phyloP scores from a whole-genome alignment of 92 coral and sea anemone species.

The Siderastrea radians region DNA sequence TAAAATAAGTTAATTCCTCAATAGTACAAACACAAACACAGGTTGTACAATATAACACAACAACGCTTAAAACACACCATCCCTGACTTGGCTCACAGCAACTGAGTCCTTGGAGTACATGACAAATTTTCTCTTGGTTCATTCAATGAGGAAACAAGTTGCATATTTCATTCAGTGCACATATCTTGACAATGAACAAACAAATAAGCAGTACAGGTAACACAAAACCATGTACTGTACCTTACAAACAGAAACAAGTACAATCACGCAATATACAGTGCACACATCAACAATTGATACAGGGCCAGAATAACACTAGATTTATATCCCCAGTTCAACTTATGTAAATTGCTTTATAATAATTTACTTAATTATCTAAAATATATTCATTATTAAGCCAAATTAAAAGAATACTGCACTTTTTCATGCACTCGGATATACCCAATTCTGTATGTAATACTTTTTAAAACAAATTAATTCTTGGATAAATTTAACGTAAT shows the following conservation, averaged over 20 bases:
- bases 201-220: background rate
- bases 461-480: background rate
- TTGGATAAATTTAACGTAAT: background rate
- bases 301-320: constrained; percentile 58
- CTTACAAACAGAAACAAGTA: background rate
- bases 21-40: constrained; percentile 38
- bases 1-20: constrained; percentile 59
- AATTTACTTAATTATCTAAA: background rate
- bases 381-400: background rate
- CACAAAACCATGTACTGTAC: background rate
- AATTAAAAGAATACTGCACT: background rate
- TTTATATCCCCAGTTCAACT: constrained; percentile 21
- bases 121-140: background rate
- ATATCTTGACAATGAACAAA: background rate
- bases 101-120: background rate
- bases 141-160: background rate
- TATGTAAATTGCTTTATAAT: background rate
- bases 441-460: background rate
- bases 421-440: background rate
- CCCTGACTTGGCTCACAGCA: background rate
- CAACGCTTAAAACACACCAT: constrained; percentile 7
- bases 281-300: constrained; percentile 33
- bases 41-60: background rate
- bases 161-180: background rate
- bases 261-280: background rate